Evolutionary conservation across 1,140 invertebrate species (phyloP).

Genomic region (Caerostris extrusa): DNA sequence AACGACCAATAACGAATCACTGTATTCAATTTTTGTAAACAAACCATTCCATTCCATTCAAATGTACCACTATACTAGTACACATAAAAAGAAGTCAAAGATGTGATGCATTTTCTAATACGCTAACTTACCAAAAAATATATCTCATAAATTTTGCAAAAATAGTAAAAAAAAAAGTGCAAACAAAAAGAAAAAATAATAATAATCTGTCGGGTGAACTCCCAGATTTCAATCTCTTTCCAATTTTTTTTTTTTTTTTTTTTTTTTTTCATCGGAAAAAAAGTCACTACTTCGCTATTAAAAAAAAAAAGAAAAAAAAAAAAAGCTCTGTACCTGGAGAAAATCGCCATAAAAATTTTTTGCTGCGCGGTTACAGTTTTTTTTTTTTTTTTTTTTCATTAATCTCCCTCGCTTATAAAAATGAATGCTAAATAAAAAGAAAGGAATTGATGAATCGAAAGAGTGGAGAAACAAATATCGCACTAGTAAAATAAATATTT

Average conservation of each 20-base stretch:
- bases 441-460: conserved; percentile 53
- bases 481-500: no score
- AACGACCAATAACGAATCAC: no score
- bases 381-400: conserved; percentile 33
- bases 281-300: conserved; percentile 10
- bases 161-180: neutral
- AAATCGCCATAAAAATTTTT: conserved; percentile 50
- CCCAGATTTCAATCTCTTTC: conserved; percentile 20
- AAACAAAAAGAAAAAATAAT: no score
- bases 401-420: conserved; percentile 46
- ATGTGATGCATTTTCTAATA: no score
- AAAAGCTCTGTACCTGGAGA: neutral
- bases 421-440: conserved; percentile 49
- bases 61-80: no score
- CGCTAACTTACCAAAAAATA: no score
- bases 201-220: conserved; percentile 4
- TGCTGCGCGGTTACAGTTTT: conserved; percentile 51
- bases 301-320: neutral
- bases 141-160: neutral
- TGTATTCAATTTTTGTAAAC: no score
- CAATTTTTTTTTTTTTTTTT: neutral
- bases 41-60: no score
- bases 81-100: no score
- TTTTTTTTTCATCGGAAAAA: no score
- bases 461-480: no score